Evolutionary conservation across 2,888 invertebrate genomes (phyloP), one percentile per base, ranked within the genome.

Genomic region (Girardia tigrina): DNA sequence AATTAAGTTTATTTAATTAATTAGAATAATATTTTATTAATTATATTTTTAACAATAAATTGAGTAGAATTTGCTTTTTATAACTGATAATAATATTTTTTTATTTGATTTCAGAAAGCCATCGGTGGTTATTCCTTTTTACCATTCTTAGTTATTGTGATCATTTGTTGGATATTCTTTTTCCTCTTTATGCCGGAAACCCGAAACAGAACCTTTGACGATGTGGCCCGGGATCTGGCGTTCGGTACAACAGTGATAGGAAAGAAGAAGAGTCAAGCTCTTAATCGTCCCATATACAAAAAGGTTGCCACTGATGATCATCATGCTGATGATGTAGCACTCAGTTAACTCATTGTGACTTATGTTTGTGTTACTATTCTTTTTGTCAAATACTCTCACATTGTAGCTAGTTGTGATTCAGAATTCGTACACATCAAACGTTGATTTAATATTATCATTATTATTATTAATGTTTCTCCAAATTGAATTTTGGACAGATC

Each of bases 171-270:
- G 23, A 74, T 80, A 26, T 83, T 83, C 78, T 81, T 82, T 76
- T 81, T 80, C 79, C 80, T 83, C 79, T 81, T 81, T 75, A 82
- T 84, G 0, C 83, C 83, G 0, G 83, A 84, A 77, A 84, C 83
- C 6, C 83, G 82, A 78, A 81, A 81, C 79, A 79, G 79, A 56
- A 82, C 83, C 23, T 82, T 84, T 78, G 83, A 84, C 71, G 83
- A 84, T 77, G 82, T 84, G 26, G 88, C 93, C 14, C 78, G 78
- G n/a, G 78, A 77, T 14, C 28, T 79, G 69, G 77, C 78, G 1
- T 77, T 77, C 28, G 74, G 74, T 14, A 76, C 29, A n/a, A 76
- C 76, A 28, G 75, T 75, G 4, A 36, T 75, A n/a, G 74, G 75
- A 1, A 74, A 56, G n/a, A 56, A 56, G n/a, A 56, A 56, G n/a